phyloP scores from a whole-genome alignment of 1,140 invertebrate species.

The Sminthurides bifidus region DNA sequence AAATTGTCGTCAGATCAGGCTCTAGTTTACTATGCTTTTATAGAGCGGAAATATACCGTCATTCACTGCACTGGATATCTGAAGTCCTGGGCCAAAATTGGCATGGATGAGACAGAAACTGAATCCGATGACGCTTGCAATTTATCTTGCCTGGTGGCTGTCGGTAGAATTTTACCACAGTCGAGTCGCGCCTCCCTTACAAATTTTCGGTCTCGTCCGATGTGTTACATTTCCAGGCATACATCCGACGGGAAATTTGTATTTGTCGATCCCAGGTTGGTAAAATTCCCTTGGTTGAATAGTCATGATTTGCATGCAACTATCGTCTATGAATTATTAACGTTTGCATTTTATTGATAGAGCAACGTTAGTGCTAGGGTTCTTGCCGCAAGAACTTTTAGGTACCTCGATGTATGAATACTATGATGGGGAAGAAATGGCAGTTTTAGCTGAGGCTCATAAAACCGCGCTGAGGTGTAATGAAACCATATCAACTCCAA shows the following conservation, averaged over 20 bases:
- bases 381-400: conserved; percentile 80
- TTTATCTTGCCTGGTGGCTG: conserved; percentile 71
- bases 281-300: too few species aligned
- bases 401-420: conserved; percentile 91
- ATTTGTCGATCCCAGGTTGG: conserved; percentile 57
- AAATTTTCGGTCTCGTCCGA: conserved; percentile 41
- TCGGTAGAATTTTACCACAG: conserved; percentile 54
- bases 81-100: conserved; percentile 78
- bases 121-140: conserved; percentile 52
- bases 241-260: conserved; percentile 50
- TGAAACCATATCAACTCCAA: conserved; percentile 52
- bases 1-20: not conserved
- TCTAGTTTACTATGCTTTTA: conserved; percentile 1
- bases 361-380: conserved; percentile 74
- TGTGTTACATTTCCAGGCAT: conserved; percentile 54
- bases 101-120: conserved; percentile 47
- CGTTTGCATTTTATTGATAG: conserved; percentile 51
- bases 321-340: too few species aligned
- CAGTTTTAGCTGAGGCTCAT: conserved; percentile 66
- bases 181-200: conserved; percentile 35
- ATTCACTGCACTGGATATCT: conserved; percentile 83
- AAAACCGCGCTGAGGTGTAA: conserved; percentile 60
- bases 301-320: too few species aligned
- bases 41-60: conserved; percentile 63
- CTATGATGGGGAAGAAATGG: conserved; percentile 72